phyloP scores from a whole-genome alignment of 2,888 invertebrate genomes.

The Agapetus fuscipes region DNA sequence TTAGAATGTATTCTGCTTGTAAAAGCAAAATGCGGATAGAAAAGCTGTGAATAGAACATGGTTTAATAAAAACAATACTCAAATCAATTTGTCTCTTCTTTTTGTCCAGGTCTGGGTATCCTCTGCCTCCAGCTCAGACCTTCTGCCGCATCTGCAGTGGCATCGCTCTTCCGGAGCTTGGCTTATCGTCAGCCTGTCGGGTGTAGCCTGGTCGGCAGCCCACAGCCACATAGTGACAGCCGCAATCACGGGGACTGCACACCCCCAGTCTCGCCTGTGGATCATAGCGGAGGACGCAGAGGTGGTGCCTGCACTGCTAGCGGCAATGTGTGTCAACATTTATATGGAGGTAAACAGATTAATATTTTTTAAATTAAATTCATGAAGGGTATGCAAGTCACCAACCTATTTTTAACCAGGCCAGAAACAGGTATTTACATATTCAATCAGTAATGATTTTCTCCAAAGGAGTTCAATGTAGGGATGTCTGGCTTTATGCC shows the following conservation, averaged over 20 bases:
- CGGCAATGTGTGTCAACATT: constrained; percentile 66
- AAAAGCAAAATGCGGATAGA: too few relatives aligned
- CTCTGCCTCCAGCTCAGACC: not conserved
- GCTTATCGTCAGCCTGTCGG: constrained; percentile 28
- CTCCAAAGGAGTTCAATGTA: too few relatives aligned
- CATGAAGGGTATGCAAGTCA: too few relatives aligned
- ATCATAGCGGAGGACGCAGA: constrained; percentile 75
- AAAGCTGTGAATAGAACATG: too few relatives aligned
- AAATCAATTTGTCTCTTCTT: too few relatives aligned
- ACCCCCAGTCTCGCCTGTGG: constrained; percentile 57
- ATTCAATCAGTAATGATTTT: too few relatives aligned
- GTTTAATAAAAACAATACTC: too few relatives aligned
- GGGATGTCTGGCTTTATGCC: too few relatives aligned
- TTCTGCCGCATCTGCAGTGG: constrained; percentile 27
- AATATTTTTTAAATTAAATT: too few relatives aligned
- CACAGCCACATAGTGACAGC: constrained; percentile 23
- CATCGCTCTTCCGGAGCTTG: constrained; percentile 22
- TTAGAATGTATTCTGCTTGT: too few relatives aligned
- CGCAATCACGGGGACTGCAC: constrained; percentile 17
- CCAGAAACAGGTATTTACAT: too few relatives aligned
- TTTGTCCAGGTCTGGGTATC: not conserved
- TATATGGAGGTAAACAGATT: constrained; percentile 37
- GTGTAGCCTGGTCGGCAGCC: constrained; percentile 33
- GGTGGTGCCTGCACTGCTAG: constrained; percentile 62
- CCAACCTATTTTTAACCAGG: too few relatives aligned